Evolutionary conservation across 2,888 invertebrate species (phyloP), one percentile per base, ranked within the genome.

Genomic region (Nasonovia ribisnigri): DNA sequence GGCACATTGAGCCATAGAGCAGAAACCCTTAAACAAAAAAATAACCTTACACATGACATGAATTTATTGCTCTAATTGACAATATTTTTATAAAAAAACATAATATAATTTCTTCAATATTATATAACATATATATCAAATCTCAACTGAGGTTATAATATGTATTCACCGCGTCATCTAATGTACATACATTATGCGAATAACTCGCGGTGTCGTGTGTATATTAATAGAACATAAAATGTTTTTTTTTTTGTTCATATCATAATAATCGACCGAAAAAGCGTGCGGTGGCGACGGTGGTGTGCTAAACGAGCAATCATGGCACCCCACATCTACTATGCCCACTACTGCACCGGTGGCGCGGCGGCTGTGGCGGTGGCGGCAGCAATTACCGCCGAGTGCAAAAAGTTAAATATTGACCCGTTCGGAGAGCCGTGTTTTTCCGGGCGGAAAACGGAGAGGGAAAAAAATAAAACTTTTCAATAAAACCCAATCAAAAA

Each of bases 401-500:
- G 67, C 60, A 90, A 93, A 90, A 93, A 93, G 93, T 93, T 90
- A 93, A 93, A 93, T 93, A 93, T 93, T 93, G 93, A 93, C 93
- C 93, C 90, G 90, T 90, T 57, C 84, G 86, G 51, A 86, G 88
- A 84, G 89, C 46, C 36, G 92, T 89, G 93, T 90, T 93, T 90
- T 90, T 60, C 86, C 93, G 86, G 57, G 93, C 51, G 67, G 42
- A 86, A 89, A 84, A 84, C 54, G 42, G 86, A 46, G 46, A 67
- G 86, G 46, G 29, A 42, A 91, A 84, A 77, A 77, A 42, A 60
- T 48, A 87, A 92, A 90, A 93, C 60, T 90, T 90, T 93, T 93
- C 93, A 87, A 93, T 93, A 90, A 93, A 93, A 93, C 90, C 93
- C 93, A 86, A 93, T 93, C 93, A 86, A 93, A 93, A 93, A 93